A percentile compares a stretch with the other conserved stretches of the same genome.
Evolutionary conservation across 2,888 invertebrate genomes (phyloP).

Genomic region (Cryptophagus acutangulus): DNA sequence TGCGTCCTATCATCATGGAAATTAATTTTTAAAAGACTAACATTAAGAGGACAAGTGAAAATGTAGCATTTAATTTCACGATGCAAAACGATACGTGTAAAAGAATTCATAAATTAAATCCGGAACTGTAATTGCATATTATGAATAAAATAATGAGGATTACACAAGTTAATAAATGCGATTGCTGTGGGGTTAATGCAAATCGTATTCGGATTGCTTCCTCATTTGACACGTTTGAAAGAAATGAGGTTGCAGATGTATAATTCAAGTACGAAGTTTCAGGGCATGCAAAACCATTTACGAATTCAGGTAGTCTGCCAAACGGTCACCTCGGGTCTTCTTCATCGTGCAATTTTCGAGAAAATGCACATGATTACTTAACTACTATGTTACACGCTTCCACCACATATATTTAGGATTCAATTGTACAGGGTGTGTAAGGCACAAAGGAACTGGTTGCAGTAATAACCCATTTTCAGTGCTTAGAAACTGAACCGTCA

Average conservation of each 20-base stretch:
- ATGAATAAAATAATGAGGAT: constrained; percentile 31
- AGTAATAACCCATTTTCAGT: too few relatives aligned
- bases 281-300: constrained; percentile 29
- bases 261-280: constrained; percentile 26
- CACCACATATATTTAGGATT: too few relatives aligned
- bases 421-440: too few relatives aligned
- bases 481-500: too few relatives aligned
- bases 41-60: too few relatives aligned
- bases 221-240: constrained; percentile 33
- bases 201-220: constrained; percentile 30
- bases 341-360: constrained; percentile 32
- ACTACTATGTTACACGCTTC: constrained; percentile 37
- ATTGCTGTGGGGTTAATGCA: constrained; percentile 29
- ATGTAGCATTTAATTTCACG: too few relatives aligned
- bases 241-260: constrained; percentile 22
- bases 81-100: neutral
- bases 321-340: constrained; percentile 30
- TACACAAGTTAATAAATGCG: constrained; percentile 27
- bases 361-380: constrained; percentile 39
- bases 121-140: constrained; percentile 24
- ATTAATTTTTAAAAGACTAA: too few relatives aligned
- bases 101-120: neutral
- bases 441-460: too few relatives aligned
- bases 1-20: too few relatives aligned
- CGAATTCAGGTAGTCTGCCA: constrained; percentile 37